These are phyloP conservation scores for Drosophila lacteicornis DNA, from an alignment of 1,140 invertebrate species.

Conservation along the genomic window DNA sequence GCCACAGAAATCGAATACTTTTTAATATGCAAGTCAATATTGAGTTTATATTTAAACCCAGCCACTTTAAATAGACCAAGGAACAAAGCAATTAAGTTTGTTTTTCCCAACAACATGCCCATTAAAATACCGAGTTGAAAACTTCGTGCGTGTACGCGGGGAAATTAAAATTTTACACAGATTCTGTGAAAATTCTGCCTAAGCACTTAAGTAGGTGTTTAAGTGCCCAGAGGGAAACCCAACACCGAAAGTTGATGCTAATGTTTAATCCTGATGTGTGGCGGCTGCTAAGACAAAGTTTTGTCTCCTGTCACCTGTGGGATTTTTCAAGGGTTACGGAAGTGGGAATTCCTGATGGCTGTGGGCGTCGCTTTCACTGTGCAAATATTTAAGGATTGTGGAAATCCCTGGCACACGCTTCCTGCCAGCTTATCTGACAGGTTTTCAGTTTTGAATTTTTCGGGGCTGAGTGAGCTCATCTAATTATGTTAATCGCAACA, in stretches of 20 bases:
- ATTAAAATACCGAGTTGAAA: background rate
- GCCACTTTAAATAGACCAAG: background rate
- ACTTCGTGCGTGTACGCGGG: background rate
- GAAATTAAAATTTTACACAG: constrained; percentile 31
- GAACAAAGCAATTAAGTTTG: background rate
- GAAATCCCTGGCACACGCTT: constrained; percentile 21
- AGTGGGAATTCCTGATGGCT: background rate
- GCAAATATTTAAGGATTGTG: constrained; percentile 69
- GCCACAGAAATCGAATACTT: background rate
- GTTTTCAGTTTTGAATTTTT: constrained; percentile 38
- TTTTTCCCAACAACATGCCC: no score
- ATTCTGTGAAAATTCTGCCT: constrained; percentile 25
- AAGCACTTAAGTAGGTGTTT: constrained; percentile 49
- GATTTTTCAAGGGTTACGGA: constrained; percentile 13
- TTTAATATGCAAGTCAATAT: background rate
- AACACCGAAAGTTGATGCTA: constrained; percentile 42
- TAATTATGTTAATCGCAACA: constrained; percentile 63
- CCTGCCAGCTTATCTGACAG: constrained; percentile 33
- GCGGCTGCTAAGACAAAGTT: constrained; percentile 45
- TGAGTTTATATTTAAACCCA: background rate
- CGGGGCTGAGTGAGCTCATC: constrained; percentile 35
- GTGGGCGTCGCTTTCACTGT: constrained; percentile 33
- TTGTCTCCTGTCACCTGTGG: constrained; percentile 54
- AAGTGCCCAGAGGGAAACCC: constrained; percentile 30
- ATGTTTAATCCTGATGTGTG: constrained; percentile 46